Evolutionary conservation across 2,888 invertebrate genomes (phyloP).

Genomic region (Invenusta paracnida): DNA sequence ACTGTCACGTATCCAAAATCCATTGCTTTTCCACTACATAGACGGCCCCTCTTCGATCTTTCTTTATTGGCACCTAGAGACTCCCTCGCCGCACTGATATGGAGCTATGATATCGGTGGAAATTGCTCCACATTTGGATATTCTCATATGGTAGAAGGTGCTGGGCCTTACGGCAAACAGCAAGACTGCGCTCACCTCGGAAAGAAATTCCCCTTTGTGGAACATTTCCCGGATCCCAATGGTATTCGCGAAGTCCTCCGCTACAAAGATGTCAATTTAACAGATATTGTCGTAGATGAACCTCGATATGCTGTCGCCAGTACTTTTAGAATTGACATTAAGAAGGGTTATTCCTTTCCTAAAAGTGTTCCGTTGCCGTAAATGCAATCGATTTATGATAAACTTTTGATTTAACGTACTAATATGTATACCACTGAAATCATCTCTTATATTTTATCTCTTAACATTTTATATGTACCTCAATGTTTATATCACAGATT

Average conservation of each 20-base stretch:
- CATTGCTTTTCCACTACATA: conserved; percentile 47
- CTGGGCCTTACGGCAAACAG: neutral
- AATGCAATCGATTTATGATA: no score
- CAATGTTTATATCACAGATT: no score
- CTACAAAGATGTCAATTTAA: conserved; percentile 9
- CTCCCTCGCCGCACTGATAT: conserved; percentile 42
- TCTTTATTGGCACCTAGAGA: conserved; percentile 45
- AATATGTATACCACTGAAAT: no score
- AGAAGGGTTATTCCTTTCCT: neutral
- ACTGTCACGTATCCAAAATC: conserved; percentile 43
- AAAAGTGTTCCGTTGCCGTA: no score
- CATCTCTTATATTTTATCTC: no score
- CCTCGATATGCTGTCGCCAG: conserved; percentile 7
- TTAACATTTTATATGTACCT: no score
- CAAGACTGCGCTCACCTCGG: neutral
- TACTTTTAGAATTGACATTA: neutral
- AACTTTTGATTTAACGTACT: no score
- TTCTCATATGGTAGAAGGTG: conserved; percentile 45
- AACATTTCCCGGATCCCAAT: conserved; percentile 11
- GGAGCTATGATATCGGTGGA: conserved; percentile 41
- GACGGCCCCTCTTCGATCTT: conserved; percentile 46
- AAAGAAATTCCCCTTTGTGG: conserved; percentile 28
- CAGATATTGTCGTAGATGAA: conserved; percentile 17
- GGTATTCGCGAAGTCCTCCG: conserved; percentile 19
- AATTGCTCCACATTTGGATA: conserved; percentile 44